These are phyloP conservation scores for Hipparchia sbordonii DNA, from an alignment of 2,888 invertebrate species.

Conservation along the genomic window DNA sequence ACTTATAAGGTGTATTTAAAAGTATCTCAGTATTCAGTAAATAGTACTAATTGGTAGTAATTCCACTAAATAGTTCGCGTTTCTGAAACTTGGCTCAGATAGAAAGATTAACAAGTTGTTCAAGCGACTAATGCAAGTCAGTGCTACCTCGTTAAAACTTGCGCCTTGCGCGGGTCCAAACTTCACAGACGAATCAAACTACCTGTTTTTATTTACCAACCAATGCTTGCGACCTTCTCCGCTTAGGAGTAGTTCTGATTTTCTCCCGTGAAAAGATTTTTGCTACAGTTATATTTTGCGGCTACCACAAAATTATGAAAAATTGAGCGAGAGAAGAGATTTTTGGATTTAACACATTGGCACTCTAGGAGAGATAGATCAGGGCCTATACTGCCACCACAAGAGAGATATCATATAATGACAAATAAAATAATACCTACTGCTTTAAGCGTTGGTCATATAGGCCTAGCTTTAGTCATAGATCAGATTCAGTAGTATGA, in stretches of 20 bases:
- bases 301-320: no score
- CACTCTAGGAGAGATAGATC: no score
- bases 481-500: no score
- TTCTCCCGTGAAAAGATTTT: background rate
- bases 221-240: background rate
- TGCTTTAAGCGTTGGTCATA: no score
- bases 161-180: constrained; percentile 39
- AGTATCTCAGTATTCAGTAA: background rate
- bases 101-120: constrained; percentile 63
- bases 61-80: constrained; percentile 25
- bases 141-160: constrained; percentile 53
- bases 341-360: no score
- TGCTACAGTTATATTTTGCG: no score
- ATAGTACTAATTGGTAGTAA: constrained; percentile 7
- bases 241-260: background rate
- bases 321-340: no score
- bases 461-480: no score
- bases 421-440: no score
- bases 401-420: no score
- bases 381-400: no score
- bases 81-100: constrained; percentile 49
- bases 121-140: constrained; percentile 61
- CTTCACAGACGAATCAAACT: constrained; percentile 43
- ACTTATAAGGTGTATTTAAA: background rate
- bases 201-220: constrained; percentile 37